Evolutionary conservation across 2,113 vertebrate genomes (phyloP), one percentile per base, ranked within the genome.

Genomic region (Tautogolabrus adspersus): DNA sequence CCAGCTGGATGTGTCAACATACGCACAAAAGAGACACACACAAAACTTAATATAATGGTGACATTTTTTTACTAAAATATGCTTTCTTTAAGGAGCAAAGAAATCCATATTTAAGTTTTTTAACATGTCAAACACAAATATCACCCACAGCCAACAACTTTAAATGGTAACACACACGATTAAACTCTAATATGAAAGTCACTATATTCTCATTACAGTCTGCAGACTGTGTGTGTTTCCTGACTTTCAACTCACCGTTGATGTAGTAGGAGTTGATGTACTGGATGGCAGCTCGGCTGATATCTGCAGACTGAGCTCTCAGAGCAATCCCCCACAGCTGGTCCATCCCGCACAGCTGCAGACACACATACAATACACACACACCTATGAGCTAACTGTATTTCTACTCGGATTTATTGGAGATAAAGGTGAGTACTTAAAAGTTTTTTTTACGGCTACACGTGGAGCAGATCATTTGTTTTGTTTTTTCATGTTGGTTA

Each of bases 191-290:
- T 34, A 34, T 34, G 30, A 34, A 34, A 34, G 30, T 34, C 30
- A 34, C 30, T n/a, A 38, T 60, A n/a, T 60, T 21, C 37, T 8
- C 57, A 37, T 38, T 38, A 12, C 5, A 19, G 30, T 37, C 1
- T 21, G 37, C 6, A 37, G 7, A 22, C 2, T 3, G 34, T n/a
- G 57, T 16, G 40, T 11, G 11, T 42, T 21, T 34, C 30, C 1
- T 30, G 22, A 10, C 7, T 30, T 19, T 6, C 2, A 2, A 89
- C 95, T 62, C 88, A 99, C 98, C 98, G 10, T 99, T 99, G 93
- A 99, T 99, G 82, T 99, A 99, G 80, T 99, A 99, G 16, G 98
- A 99, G 92, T 99, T 99, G 93, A 99, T 99, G 90, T 99, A 99
- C 89, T 99, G 98, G 89, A 99, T 99, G 77, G 98, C 98, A 3